Evolutionary conservation across 1,140 invertebrate genomes (phyloP), one percentile per base, ranked within the genome.

Genomic region (Drosophila oshimai): DNA sequence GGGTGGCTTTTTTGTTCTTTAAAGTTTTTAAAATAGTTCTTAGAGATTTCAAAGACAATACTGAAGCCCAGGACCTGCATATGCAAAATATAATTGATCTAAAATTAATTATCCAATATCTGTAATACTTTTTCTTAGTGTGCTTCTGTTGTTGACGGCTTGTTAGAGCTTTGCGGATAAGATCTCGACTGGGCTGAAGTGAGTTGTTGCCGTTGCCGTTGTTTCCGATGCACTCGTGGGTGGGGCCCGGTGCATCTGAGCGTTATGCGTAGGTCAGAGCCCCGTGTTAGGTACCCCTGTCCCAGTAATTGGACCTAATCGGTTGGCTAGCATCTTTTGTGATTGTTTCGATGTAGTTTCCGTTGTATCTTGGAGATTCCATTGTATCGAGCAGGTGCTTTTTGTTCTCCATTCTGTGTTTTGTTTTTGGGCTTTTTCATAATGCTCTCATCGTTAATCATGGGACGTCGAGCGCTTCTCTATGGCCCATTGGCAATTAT

Each of bases 391-490:
- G 28, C 46, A 28, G 17, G 1, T 34, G 39, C 17, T 20, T 49
- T 46, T 51, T 50, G 41, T 51, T 45, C 36, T 37, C 39, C 31
- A 9, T 46, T 62, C 13, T 33, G 61, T 24, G 50, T 46, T 55
- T 58, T 31, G 53, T 64, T 65, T 65, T 70, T 72, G 39, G 55
- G 55, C 58, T 70, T 74, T 62, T 75, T 74, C 81, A 76, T 80
- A 70, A 60, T 76, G 72, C 75, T 89, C 79, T 60, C 86, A 89
- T 89, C 86, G 74, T 89, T 89, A 89, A 89, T 89, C 86, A 89
- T 76, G 76, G 34, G 62, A 47, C 36, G 54, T 42, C 62, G 64
- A 53, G 46, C 39, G 42, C 24, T 55, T 39, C 53, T 58, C 67
- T 53, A 74, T 61, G 42, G 72, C 51, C 64, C 65, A 53, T 29